phyloP scores from a whole-genome alignment of 2,113 vertebrate genomes.

The Phaetusa simplex region DNA sequence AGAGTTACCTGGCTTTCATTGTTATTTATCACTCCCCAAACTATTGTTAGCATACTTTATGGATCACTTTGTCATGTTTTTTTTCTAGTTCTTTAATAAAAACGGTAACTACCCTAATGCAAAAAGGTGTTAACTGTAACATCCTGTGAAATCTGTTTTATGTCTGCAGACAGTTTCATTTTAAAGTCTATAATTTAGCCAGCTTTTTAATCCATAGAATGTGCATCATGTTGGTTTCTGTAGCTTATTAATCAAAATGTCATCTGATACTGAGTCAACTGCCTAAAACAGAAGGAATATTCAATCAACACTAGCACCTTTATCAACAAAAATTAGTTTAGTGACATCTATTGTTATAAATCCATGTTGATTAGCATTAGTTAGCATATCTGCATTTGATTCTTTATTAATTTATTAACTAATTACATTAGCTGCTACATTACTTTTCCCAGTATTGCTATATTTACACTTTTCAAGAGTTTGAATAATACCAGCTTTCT shows the following conservation, averaged over 20 bases:
- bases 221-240: neutral
- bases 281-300: constrained; percentile 6
- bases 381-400: constrained; percentile 16
- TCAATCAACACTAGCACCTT: neutral
- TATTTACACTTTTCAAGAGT: neutral
- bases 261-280: neutral
- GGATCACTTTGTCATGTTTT: neutral
- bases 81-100: neutral
- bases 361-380: neutral
- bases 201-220: neutral
- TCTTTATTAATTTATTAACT: neutral
- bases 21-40: neutral
- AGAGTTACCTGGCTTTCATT: neutral
- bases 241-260: constrained; percentile 27
- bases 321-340: constrained; percentile 16
- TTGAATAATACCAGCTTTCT: neutral
- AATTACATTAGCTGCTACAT: neutral
- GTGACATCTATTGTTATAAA: constrained; percentile 11
- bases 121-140: neutral
- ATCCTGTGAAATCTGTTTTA: neutral
- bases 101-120: neutral
- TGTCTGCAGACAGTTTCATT: neutral
- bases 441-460: neutral
- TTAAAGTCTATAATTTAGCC: neutral
- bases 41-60: neutral